Evolutionary conservation across 2,888 invertebrate genomes (phyloP).

Genomic region (Clepsis dumicolana): DNA sequence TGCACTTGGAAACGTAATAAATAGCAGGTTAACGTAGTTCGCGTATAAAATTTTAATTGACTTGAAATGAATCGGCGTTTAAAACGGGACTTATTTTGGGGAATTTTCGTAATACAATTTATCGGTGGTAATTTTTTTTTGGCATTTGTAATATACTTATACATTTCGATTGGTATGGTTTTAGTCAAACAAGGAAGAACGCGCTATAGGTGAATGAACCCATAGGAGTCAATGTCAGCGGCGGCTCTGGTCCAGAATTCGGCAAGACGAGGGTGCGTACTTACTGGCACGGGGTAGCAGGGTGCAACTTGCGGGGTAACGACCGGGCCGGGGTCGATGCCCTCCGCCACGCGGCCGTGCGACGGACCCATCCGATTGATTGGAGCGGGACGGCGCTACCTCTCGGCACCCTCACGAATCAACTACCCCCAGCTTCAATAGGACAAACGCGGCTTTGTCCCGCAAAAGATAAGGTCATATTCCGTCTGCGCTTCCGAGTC

Average conservation of each 20-base stretch:
- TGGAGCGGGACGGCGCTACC: conserved; percentile 77
- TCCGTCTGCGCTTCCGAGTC: conserved; percentile 59
- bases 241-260: conserved; percentile 77
- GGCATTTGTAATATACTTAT: too few species aligned
- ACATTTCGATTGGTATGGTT: neutral
- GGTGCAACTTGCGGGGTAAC: conserved; percentile 83
- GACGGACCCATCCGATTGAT: conserved; percentile 81
- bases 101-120: neutral
- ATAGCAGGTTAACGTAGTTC: neutral
- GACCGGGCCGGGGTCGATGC: conserved; percentile 81
- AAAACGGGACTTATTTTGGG: neutral
- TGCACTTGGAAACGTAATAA: neutral
- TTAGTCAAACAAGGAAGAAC: conserved; percentile 50
- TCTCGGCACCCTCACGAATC: conserved; percentile 70
- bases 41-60: neutral
- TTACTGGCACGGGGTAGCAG: conserved; percentile 76
- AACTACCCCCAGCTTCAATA: conserved; percentile 72
- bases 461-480: conserved; percentile 70
- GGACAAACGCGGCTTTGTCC: conserved; percentile 71
- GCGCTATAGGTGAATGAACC: conserved; percentile 74
- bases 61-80: neutral
- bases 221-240: conserved; percentile 82
- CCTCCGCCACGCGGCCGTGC: conserved; percentile 82
- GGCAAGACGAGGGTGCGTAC: conserved; percentile 79
- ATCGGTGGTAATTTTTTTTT: neutral